Evolutionary conservation across 1,140 invertebrate genomes (phyloP), one percentile per base, ranked within the genome.

Genomic region (Atta cephalotes): DNA sequence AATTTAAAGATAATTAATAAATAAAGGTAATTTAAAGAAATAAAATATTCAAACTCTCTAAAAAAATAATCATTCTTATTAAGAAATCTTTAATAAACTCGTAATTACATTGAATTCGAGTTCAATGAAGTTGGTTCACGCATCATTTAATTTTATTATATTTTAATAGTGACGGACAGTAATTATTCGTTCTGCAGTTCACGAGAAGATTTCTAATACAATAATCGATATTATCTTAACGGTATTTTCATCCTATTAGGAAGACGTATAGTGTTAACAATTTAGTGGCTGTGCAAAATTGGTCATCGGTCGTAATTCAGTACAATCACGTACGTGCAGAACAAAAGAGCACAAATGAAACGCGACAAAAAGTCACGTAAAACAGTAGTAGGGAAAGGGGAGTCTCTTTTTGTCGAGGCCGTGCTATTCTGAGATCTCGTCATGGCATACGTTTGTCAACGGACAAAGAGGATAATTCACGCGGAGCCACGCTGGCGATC

Each of bases 161-260:
- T 63, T 10, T 60, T 21, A 76, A 84, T 63, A 72, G 21, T 25
- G 60, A 79, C 21, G 28, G 18, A 31, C 25, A 25, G n/a, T 21
- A 31, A 81, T 68, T 35, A 45, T 68, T 56, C 31, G 31, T 70
- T 80, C 45, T 35, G 21, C 45, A 10, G 18, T 51, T 51, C 18
- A 21, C 45, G 18, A 39, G 21, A 56, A 82, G 45, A 74, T 45
- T 74, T 60, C 3, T n/a, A 66, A 18, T 10, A 3, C 28, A 49
- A 80, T 80, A 56, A 80, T 71, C 79, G 56, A 84, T 84, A 35
- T 84, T 84, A 80, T 80, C 53, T 82, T 82, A 82, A 82, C 79
- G 51, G 80, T 60, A 51, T 80, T 45, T 45, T 6, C 6, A 28
- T 25, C 12, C n/a, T 25, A 28, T 28, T 39, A 39, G 21, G n/a